Evolutionary conservation across 2,113 vertebrate genomes (phyloP), one percentile per base, ranked within the genome.

Genomic region (Phodopus roborovskii): DNA sequence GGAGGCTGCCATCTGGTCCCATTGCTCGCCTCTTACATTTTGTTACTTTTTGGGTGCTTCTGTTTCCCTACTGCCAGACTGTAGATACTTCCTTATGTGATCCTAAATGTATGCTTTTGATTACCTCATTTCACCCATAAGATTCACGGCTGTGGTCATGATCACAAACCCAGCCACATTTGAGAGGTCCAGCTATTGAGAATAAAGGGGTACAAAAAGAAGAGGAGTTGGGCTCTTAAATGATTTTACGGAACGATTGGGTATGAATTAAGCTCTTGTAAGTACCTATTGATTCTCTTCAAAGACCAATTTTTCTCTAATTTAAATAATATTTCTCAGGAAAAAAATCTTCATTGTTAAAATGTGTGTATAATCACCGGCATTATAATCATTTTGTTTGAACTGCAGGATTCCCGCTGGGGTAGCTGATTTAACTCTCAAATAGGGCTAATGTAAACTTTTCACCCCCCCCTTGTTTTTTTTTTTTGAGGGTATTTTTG

Each of bases 301-400:
- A 91, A 66, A 95, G 73, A 71, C 11, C 64, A 13, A 0, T 62
- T 89, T 92, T 50, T 19, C 81, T 88, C 62, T 81, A 83, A 78
- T 62, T 92, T 83, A 96, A 71, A 83, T n/a, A 62, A 26, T 78
- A 78, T 68, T 94, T 74, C 56, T 90, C 22, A 73, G 88, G 28
- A 56, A 82, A 95, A 94, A 95, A 94, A 39, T 26, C 85, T 92
- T 95, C 17, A 62, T 73, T 94, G 22, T 56, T 48, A 83, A 56
- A 42, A 70, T 60, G 3, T 73, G 36, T 85, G 94, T 86, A 78
- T 87, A 74, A 62, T 92, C 45, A 53, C 42, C 53, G 48, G 42
- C 50, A 48, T 28, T 84, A 5, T 20, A 64, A 50, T 92, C 42
- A 74, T 94, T 90, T 93, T 73, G 8, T 91, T 94, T 94, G 45